Evolutionary conservation across 2,113 vertebrate species (phyloP), one percentile per base, ranked within the genome.

Genomic region (Nettapus auritus): DNA sequence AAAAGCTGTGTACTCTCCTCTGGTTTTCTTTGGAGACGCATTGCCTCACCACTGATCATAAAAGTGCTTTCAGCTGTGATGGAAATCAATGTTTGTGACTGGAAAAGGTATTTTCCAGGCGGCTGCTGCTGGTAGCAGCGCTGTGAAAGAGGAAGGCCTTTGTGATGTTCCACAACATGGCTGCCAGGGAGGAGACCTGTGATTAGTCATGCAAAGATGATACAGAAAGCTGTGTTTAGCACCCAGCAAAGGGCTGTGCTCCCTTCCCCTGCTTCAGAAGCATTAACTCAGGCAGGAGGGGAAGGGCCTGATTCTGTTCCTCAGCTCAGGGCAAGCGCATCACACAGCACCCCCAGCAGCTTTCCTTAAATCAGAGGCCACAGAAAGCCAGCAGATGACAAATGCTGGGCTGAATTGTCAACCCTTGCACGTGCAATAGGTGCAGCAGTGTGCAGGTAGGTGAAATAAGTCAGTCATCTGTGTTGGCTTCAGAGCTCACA

Each of bases 51-150:
- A 12, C 79, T 22, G 71, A 40, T 83, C 75, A 55, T 77, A 59
- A 81, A 95, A 92, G 50, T 23, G 90, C 90, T 90, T 90, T 91
- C 90, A 91, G 59, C 85, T 88, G 82, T 4, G 56, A 86, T 75
- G 69, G 80, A 88, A 93, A 95, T 42, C 28, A 62, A 66, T 1
- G 0, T 55, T 88, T 93, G 77, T 88, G 80, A 74, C 52, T 94
- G 91, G 86, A 89, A 91, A 94, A 92, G 84, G 79, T 92, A 67
- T 88, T 94, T 94, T 94, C 91, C 88, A 82, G 88, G 68, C 33
- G 62, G 88, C 88, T 71, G 53, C 0, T 20, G 71, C 82, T 31
- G 79, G 70, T 84, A 71, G 77, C 77, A 67, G 53, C 6, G 11
- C 36, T 42, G 52, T 5, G 76, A 33, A 76, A 63, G 0, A 44